Evolutionary conservation across 2,797 vertebrate species (phyloP), one percentile per base, ranked within the genome.

Genomic region (Gymnocypris eckloni): DNA sequence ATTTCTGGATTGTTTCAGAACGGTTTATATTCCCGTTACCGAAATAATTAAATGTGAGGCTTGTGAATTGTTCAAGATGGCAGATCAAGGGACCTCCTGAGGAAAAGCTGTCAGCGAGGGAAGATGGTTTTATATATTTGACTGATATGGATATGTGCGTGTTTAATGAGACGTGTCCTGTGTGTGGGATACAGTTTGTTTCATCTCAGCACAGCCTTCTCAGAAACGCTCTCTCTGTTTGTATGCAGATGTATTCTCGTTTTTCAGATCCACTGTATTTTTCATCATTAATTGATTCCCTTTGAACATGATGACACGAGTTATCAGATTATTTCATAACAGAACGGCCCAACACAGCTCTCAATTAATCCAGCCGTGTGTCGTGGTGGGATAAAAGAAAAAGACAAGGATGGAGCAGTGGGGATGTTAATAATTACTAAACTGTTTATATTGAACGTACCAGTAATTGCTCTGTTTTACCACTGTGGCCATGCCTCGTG

Each of bases 221-320:
- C 64, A 67, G 66, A 67, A 67, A 67, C 9, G 15, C 64, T 16
- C 15, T 67, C 15, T 67, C 15, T 67, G 18, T 37, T 67, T 67
- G 56, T 28, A 85, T 85, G 87, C 83, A 43, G 71, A 75, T 84
- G 64, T 22, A 73, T 87, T 73, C 75, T 59, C 11, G 6, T 43
- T 77, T 56, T 79, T 33, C 25, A 85, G 15, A 81, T 78, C 43
- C 18, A 18, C 70, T 52, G 56, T 52, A 48, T 37, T 37, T 69
- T 50, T 78, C 66, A 67, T 77, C 28, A 82, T 81, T 85, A 78
- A 87, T 82, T 78, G 43, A 87, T 66, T 66, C 25, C 54, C 48
- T 72, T 80, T 52, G 64, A 87, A 85, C 72, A 20, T 83, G 33
- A 33, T 59, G 48, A 59, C 33, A 84, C 28, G 66, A 78, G 80